Conservation (phyloP, 2,797 vertebrate genomes). For the Hybognathus amarus region DNA sequence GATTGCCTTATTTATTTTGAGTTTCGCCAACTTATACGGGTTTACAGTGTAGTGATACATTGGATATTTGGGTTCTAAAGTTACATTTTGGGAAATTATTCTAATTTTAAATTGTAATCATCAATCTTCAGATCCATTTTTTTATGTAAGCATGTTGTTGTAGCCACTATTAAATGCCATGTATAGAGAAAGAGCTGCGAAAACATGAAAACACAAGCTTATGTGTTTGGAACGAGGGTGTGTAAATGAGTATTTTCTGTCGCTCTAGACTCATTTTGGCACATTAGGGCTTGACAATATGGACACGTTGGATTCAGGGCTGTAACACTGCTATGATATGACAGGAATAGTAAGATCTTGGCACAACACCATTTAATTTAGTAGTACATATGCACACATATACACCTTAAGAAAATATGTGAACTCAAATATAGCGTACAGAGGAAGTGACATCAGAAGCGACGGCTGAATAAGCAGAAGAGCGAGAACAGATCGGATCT, state of each 20-base stretch:
- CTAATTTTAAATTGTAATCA: not conserved
- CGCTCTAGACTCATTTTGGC: conserved; percentile 13
- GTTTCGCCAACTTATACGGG: no score
- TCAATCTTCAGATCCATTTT: no score
- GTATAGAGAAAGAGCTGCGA: not conserved
- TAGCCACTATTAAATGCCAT: not conserved
- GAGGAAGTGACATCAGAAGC: conserved; percentile 30
- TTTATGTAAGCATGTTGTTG: not conserved
- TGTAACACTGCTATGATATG: not conserved
- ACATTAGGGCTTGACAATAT: not conserved
- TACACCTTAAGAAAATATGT: conserved; percentile 2
- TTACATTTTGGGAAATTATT: not conserved
- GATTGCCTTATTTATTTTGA: no score
- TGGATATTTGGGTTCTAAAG: not conserved
- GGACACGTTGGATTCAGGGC: not conserved
- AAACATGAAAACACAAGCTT: not conserved
- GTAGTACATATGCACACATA: conserved; percentile 16
- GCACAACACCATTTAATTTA: conserved; percentile 28
- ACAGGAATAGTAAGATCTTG: conserved; percentile 8
- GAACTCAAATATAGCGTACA: not conserved
- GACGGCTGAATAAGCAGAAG: not conserved
- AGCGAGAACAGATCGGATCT: not conserved
- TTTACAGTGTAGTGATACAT: not conserved
- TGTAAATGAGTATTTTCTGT: not conserved
- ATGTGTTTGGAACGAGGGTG: not conserved